Conservation (phyloP, 1,140 invertebrate species). For the Nymphalis io region DNA sequence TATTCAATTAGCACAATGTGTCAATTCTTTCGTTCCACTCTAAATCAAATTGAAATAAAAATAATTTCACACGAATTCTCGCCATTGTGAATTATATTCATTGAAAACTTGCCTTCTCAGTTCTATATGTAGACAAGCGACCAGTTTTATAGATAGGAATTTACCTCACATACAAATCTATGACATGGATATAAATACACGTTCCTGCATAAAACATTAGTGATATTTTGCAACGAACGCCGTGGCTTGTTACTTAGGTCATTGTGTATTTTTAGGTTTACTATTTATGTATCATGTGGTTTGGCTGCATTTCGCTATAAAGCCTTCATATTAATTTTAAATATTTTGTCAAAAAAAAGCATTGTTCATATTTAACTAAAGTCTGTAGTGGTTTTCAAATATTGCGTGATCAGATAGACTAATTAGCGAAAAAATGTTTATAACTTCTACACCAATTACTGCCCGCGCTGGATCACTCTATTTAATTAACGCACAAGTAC, state of each 20-base stretch:
- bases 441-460: too few species aligned
- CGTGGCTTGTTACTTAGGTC: background rate
- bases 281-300: constrained; percentile 14
- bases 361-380: background rate
- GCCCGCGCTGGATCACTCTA: too few species aligned
- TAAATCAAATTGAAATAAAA: background rate
- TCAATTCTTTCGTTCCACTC: too few species aligned
- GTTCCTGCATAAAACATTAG: background rate
- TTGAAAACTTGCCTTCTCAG: too few species aligned
- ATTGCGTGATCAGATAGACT: too few species aligned
- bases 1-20: too few species aligned
- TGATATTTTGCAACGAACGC: background rate
- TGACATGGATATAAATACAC: background rate
- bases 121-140: background rate
- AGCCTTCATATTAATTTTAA: constrained; percentile 11
- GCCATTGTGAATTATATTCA: background rate
- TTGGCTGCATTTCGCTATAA: constrained; percentile 7
- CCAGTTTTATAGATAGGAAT: background rate
- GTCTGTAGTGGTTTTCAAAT: too few species aligned
- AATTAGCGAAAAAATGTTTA: too few species aligned
- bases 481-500: too few species aligned
- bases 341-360: background rate
- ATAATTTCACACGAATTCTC: background rate
- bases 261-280: background rate
- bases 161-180: background rate